Base-by-base conservation (phyloP, 2,113 vertebrate species). In the Ptychochromis oligacanthus region DNA sequence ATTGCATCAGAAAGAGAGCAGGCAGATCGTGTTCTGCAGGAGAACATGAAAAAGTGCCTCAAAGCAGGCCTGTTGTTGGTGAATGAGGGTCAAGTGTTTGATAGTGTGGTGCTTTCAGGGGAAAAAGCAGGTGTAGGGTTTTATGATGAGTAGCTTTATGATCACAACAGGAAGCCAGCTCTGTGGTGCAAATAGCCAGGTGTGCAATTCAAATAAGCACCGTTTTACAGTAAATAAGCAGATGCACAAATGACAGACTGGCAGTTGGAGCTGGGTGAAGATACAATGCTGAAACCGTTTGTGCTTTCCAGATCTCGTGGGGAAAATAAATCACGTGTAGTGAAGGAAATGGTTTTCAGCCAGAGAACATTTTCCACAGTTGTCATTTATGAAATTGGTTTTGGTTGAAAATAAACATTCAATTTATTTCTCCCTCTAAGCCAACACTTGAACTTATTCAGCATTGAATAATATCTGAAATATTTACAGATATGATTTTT, bases 1-100 rank as follows among this genome's bases (percentile, higher is more conserved):
- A 31, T 87, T 91, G 83, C 88, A 87, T 92, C 88, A 91, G 84
- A 59, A 26, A 40, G 36, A 34, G 59, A 81, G 61, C 46, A 62
- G 52, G 65, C 65, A n/a, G 54, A 11, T 56, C 11, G 43, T 0
- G 40, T 49, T 49, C 24, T 70, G 64, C 64, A 70, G 64, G n/a
- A 43, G 38, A 18, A 20, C 65, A 20, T 28, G 65, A 70, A 70
- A 49, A 49, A 70, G 64, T 12, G 26, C 15, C 75, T 15, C 10
- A 28, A 1, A 70, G 49, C 40, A 55, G 31, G 4, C 28, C 12
- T 64, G 74, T 26, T 78, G 60, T 34, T 38, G 62, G 65, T 58
- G 58, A 58, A 70, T 26, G 55, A 79, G 58, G 55, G 65, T 49
- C 65, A 49, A 70, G 65, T 49, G 65, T 70, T 28, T 70, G 24